Evolutionary conservation across 2,113 vertebrate genomes (phyloP).

Genomic region (Pelusios castaneus): DNA sequence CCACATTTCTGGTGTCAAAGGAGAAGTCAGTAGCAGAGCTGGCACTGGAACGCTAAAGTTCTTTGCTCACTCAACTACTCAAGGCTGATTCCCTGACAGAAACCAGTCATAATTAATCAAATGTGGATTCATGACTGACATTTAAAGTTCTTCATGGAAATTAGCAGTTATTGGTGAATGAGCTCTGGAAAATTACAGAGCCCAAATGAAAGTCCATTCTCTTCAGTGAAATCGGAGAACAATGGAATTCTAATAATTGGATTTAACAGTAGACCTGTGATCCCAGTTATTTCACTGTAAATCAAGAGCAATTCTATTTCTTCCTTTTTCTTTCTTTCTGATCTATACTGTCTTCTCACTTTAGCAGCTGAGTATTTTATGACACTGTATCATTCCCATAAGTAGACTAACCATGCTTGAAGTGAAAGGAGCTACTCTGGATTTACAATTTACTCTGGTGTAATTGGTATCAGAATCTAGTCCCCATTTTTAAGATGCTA

Average conservation of each 20-base stretch:
- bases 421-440: not conserved
- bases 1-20: not conserved
- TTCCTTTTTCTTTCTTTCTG: not conserved
- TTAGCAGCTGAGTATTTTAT: not conserved
- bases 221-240: not conserved
- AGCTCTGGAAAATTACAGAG: not conserved
- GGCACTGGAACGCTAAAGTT: not conserved
- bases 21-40: not conserved
- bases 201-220: not conserved
- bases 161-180: not conserved
- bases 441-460: not conserved
- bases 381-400: not conserved
- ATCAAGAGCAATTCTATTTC: not conserved
- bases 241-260: not conserved
- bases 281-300: not conserved
- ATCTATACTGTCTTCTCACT: not conserved
- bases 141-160: not conserved
- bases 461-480: slow-evolving; percentile 14
- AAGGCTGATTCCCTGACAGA: not conserved
- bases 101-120: slow-evolving; percentile 8
- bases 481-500: not conserved
- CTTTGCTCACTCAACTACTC: not conserved
- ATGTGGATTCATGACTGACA: not conserved
- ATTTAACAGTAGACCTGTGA: not conserved
- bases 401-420: not conserved